Evolutionary conservation across 2,888 invertebrate species (phyloP).

Genomic region (Melieria omissa): DNA sequence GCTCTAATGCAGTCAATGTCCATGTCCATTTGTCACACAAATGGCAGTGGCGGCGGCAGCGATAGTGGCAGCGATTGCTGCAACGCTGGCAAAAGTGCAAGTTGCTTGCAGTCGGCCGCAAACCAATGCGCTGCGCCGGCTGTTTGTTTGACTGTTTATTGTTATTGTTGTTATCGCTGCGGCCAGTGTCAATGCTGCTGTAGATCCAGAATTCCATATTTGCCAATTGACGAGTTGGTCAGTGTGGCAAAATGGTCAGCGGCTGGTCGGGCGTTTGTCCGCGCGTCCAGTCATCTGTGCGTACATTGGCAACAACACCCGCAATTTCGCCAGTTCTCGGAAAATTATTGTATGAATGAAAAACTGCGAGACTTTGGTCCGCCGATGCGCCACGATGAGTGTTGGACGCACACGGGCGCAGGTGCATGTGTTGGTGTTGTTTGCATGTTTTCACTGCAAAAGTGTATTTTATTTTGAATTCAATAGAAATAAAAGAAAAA

Average conservation of each 20-base stretch:
- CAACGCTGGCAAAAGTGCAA: conserved; percentile 3
- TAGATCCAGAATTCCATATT: conserved; percentile 39
- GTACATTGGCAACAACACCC: conserved; percentile 54
- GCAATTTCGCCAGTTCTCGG: conserved; percentile 66
- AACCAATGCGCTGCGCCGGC: background rate
- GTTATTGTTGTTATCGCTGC: background rate
- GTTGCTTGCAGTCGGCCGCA: conserved; percentile 3
- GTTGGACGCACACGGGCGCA: background rate
- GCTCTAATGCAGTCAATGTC: background rate
- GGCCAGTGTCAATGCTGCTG: conserved; percentile 5
- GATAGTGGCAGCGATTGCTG: too few species aligned
- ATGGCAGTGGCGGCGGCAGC: too few species aligned
- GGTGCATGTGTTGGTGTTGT: background rate
- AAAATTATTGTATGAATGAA: conserved; percentile 58
- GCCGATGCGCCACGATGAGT: too few species aligned
- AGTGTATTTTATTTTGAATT: conserved; percentile 32
- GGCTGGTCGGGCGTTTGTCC: too few species aligned
- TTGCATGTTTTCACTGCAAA: conserved; percentile 42
- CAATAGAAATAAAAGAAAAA: conserved; percentile 31
- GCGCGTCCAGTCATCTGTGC: background rate
- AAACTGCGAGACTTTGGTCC: background rate
- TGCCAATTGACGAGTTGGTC: conserved; percentile 16
- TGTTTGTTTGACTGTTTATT: background rate
- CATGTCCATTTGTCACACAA: conserved; percentile 13
- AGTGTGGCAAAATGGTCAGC: background rate